phyloP scores from a whole-genome alignment of 2,888 invertebrate genomes.

The Cerastis leucographa region DNA sequence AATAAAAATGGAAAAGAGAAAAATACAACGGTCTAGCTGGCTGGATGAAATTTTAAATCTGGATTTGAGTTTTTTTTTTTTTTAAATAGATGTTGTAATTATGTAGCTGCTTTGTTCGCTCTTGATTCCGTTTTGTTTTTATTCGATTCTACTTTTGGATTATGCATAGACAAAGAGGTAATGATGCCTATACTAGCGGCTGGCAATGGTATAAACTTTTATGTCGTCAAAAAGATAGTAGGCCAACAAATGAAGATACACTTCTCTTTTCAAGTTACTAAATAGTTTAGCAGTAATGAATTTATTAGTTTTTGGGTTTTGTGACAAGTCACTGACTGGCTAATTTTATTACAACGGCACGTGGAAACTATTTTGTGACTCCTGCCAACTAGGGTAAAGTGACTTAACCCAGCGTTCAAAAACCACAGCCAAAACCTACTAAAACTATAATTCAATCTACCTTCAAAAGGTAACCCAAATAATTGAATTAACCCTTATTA shows the following conservation, averaged over 20 bases:
- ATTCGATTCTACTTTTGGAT: slow-evolving; percentile 7
- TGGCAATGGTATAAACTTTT: not conserved
- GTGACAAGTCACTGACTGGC: not conserved
- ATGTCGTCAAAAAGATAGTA: not conserved
- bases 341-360: not conserved
- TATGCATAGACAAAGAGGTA: not conserved
- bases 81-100: slow-evolving; percentile 22
- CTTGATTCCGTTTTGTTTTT: slow-evolving; percentile 8
- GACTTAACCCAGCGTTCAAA: slow-evolving; percentile 1
- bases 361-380: not conserved
- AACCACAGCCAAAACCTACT: slow-evolving; percentile 7
- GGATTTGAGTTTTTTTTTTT: slow-evolving; percentile 29
- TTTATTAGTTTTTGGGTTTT: not conserved
- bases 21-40: slow-evolving; percentile 26
- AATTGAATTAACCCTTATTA: slow-evolving; percentile 52
- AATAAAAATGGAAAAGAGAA: slow-evolving; percentile 63
- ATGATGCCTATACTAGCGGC: not conserved
- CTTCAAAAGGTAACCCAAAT: slow-evolving; percentile 41
- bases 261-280: not conserved
- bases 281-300: not conserved
- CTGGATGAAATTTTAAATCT: slow-evolving; percentile 50
- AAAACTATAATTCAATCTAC: slow-evolving; percentile 38
- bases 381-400: not conserved
- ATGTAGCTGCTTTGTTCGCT: slow-evolving; percentile 5
- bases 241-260: not conserved